These are phyloP conservation scores for Plebejus melissa DNA, from an alignment of 2,888 invertebrate species.

Conservation along the genomic window DNA sequence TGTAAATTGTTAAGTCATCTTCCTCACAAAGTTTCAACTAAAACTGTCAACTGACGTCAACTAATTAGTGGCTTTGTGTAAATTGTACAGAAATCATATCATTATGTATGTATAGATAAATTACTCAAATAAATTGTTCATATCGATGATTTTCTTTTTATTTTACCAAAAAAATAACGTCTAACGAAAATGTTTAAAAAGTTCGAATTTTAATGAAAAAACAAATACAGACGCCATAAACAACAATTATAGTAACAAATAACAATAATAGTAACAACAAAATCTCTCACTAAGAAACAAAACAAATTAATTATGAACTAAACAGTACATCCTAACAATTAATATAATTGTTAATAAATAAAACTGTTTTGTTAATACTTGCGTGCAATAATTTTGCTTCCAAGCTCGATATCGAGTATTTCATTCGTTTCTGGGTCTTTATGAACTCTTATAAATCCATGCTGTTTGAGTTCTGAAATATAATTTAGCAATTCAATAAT, in stretches of 20 bases:
- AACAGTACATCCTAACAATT: neutral
- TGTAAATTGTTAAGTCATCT: slow-evolving; percentile 73
- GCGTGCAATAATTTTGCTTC: slow-evolving; percentile 41
- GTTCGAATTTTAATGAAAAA: neutral
- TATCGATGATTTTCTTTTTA: slow-evolving; percentile 52
- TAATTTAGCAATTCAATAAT: neutral
- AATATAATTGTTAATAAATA: neutral
- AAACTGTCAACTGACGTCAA: slow-evolving; percentile 73
- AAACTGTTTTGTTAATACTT: slow-evolving; percentile 6
- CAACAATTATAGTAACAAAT: neutral
- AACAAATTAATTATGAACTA: neutral
- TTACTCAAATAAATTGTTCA: slow-evolving; percentile 77
- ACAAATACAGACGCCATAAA: neutral
- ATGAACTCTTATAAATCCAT: slow-evolving; percentile 50
- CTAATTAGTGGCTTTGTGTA: slow-evolving; percentile 73
- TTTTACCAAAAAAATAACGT: neutral
- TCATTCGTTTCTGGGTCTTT: slow-evolving; percentile 54
- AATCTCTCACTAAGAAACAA: neutral
- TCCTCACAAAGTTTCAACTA: slow-evolving; percentile 73
- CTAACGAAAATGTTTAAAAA: neutral
- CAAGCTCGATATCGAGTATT: slow-evolving; percentile 52
- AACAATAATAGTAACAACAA: neutral
- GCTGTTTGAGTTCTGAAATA: slow-evolving; percentile 61
- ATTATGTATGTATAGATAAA: slow-evolving; percentile 68
- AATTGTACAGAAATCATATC: slow-evolving; percentile 79